Evolutionary conservation across 2,888 invertebrate genomes (phyloP), one percentile per base, ranked within the genome.

Genomic region (Drosophila mettleri): DNA sequence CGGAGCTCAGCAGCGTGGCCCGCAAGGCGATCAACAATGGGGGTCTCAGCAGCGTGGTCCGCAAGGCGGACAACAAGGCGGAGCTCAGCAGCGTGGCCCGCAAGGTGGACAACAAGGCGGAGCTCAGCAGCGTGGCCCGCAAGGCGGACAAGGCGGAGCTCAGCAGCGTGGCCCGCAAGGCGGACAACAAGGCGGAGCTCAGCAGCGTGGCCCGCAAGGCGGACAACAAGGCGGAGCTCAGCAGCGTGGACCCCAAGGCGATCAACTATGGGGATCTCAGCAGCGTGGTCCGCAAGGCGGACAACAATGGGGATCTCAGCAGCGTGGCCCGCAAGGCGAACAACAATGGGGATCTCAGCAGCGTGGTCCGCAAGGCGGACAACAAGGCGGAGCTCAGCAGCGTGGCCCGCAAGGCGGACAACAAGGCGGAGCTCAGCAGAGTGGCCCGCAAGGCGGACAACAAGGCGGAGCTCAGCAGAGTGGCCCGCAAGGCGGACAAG

Each of bases 261-360:
- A 33, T 5, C 52, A 52, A 10, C 62, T 36, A 36, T 38, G 52
- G 7, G 2, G 18, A 2, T 46, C 48, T 8, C 60, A 61, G 18
- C 62, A 62, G 1, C 45, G 39, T 20, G 20, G 20, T 4, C 39
- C 9, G 9, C 22, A 10, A 12, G 39, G 39, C 6, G 31, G 20
- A 27, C 41, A 27, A 24, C 46, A 46, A 10, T 36, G 55, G 12
- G 53, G 43, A 16, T 27, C 34, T 6, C 54, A 61, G 8, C 54
- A 52, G 1, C 45, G 61, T 0, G 55, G 34, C 2, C 53, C 39
- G 8, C 59, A 24, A 27, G n/a, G 49, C 7, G 0, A 20, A 8
- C 43, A 54, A 5, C 66, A 54, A 27, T 27, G 41, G 14, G 43
- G 43, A 16, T 54, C 59, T 5, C 39, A 57, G 9, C 62, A 45